phyloP scores from a whole-genome alignment of 2,113 vertebrate genomes.

The Coryphaenoides rupestris region DNA sequence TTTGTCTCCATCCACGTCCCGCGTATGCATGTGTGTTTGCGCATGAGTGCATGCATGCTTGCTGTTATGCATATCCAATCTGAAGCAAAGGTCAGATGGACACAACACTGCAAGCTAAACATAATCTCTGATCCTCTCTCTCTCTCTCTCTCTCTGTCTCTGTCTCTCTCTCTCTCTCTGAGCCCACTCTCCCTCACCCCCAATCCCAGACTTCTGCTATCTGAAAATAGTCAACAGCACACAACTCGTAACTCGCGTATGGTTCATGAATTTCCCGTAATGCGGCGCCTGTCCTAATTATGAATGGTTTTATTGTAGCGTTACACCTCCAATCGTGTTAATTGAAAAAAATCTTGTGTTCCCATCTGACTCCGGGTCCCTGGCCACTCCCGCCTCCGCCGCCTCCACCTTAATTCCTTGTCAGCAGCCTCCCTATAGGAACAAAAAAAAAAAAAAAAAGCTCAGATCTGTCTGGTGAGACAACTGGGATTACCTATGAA shows the following conservation, averaged over 20 bases:
- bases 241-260: no score
- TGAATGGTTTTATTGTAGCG: no score
- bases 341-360: no score
- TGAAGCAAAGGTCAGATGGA: constrained; percentile 27
- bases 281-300: no score
- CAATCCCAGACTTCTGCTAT: no score
- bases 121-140: neutral
- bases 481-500: constrained; percentile 55
- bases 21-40: constrained; percentile 28
- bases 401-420: constrained; percentile 18
- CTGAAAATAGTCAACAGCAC: no score
- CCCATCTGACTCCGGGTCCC: neutral
- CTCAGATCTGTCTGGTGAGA: constrained; percentile 31
- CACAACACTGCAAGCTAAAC: constrained; percentile 6
- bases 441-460: no score
- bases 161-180: no score
- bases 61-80: constrained; percentile 7
- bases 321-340: no score
- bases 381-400: constrained; percentile 10
- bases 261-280: no score
- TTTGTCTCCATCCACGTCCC: constrained; percentile 22
- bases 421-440: constrained; percentile 6
- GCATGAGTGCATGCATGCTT: constrained; percentile 25
- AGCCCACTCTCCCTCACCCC: no score
- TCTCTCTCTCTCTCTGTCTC: no score